phyloP scores from a whole-genome alignment of 1,140 invertebrate genomes.

The Eumeta japonica region DNA sequence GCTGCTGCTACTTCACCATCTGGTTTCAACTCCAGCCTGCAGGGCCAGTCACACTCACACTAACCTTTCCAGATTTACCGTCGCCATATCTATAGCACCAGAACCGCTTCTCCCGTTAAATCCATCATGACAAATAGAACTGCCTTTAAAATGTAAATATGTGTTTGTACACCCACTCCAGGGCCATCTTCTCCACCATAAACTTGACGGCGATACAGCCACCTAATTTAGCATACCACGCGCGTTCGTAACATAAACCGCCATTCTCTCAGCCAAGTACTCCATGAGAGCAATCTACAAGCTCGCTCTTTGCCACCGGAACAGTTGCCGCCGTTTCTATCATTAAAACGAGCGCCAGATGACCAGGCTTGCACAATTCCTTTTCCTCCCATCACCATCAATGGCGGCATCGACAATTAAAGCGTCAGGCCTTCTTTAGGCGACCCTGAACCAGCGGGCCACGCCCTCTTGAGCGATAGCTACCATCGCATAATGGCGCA shows the following conservation, averaged over 20 bases:
- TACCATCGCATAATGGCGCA: conserved; percentile 92
- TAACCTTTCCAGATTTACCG: conserved; percentile 83
- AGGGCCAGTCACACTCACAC: conserved; percentile 69
- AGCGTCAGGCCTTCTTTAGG: conserved; percentile 76
- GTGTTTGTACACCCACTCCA: conserved; percentile 90
- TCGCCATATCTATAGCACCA: conserved; percentile 88
- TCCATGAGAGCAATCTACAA: conserved; percentile 88
- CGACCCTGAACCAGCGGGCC: conserved; percentile 77
- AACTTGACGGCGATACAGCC: conserved; percentile 95
- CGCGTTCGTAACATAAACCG: conserved; percentile 91
- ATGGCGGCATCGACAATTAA: conserved; percentile 91
- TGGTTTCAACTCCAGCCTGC: conserved; percentile 26
- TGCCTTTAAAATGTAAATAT: conserved; percentile 88
- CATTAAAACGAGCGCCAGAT: conserved; percentile 82
- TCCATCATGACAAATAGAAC: conserved; percentile 94
- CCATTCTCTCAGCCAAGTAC: conserved; percentile 93
- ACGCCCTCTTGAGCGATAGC: conserved; percentile 92
- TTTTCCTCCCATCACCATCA: conserved; percentile 95
- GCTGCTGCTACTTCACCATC: conserved; percentile 65
- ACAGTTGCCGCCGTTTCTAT: conserved; percentile 87
- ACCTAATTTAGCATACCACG: conserved; percentile 97
- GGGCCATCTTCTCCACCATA: conserved; percentile 87
- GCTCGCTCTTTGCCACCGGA: conserved; percentile 88
- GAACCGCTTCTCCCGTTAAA: conserved; percentile 88
- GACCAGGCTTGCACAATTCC: conserved; percentile 90